Evolutionary conservation across 2,113 vertebrate genomes (phyloP), one percentile per base, ranked within the genome.

Genomic region (Bujurquina vittata): DNA sequence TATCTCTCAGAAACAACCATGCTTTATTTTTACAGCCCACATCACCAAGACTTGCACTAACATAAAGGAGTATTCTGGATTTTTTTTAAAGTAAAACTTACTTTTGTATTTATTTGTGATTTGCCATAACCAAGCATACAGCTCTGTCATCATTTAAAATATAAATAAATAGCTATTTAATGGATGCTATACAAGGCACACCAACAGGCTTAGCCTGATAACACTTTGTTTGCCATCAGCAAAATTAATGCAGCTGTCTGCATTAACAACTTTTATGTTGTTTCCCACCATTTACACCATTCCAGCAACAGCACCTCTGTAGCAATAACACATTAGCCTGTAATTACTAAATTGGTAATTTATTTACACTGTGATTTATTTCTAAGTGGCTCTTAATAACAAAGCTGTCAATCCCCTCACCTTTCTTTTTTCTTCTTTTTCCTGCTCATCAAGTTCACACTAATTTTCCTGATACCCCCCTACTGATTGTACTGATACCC

Each of bases 311-410:
- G 17, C 49, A 69, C 15, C 29, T 20, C 17, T 52, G 17, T 46
- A 72, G 23, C 0, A 54, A 72, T 14, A 54, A 72, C 26, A n/a
- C 46, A 31, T 18, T 72, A 54, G 67, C 46, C 17, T 72, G 17
- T n/a, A 72, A 46, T 72, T 72, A 72, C 17, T 52, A 52, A 52
- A 22, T 17, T 23, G 40, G 26, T 72, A 72, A 46, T 54, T 54
- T 31, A 72, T 54, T 72, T 72, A 72, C 46, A 72, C 26, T n/a
- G 26, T 31, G 67, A 72, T 11, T 72, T n/a, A 72, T 54, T 72
- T 54, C 46, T 33, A 72, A 72, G 54, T 52, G 26, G 31, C 7
- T 54, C 49, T 20, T 54, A 20, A 54, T 54, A 54, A 54, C 49
- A 54, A 2, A 54, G 3, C 26, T 54, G 3, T 72, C 18, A 54